Base-by-base conservation (phyloP, 2,113 vertebrate species). In the Lycocorax pyrrhopterus region DNA sequence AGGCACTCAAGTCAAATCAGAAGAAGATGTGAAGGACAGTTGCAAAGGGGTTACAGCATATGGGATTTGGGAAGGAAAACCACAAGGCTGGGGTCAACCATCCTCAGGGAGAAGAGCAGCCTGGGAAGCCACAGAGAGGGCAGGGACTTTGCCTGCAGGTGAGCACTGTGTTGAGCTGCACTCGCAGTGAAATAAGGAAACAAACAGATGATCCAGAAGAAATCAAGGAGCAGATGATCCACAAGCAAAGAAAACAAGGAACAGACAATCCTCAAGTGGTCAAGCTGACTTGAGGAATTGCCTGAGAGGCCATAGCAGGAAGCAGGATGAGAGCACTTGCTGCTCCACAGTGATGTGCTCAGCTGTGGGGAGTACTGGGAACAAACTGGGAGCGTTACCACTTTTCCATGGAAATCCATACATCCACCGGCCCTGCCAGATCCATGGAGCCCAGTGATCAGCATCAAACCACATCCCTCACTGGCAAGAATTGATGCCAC, bases 321-420 rank as follows among this genome's bases (percentile, higher is more conserved):
- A 69, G 27, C 16, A 14, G 30, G 8, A 66, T 0, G 0, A 68
- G 55, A 68, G 21, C 43, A 15, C 29, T 49, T 62, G 14, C 25
- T 84, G 4, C 22, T 25, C 49, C 69, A 22, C 9, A 32, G 59
- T 7, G 33, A 11, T 5, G 13, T 6, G 13, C 20, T 32, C 35
- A 29, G 29, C 52, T 75, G 1, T 7, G 17, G 49, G 52, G 25
- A 52, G n/a, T 2, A 2, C 41, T 41, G 32, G 53, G 33, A 60
- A 13, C 12, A 32, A 52, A 30, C 64, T 25, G 25, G 37, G 59
- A 80, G 8, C 0, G 0, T 32, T 15, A 1, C 5, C 41, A 2
- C 56, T 47, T 56, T 17, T 30, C 37, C 12, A 22, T 18, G 41
- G 47, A 43, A 83, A 19, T 33, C 16, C 46, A 18, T 19, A 18